A percentile compares a stretch with the other conserved stretches of the same genome.
Evolutionary conservation across 2,797 vertebrate genomes (phyloP).

Genomic region (Nothura maculosa): DNA sequence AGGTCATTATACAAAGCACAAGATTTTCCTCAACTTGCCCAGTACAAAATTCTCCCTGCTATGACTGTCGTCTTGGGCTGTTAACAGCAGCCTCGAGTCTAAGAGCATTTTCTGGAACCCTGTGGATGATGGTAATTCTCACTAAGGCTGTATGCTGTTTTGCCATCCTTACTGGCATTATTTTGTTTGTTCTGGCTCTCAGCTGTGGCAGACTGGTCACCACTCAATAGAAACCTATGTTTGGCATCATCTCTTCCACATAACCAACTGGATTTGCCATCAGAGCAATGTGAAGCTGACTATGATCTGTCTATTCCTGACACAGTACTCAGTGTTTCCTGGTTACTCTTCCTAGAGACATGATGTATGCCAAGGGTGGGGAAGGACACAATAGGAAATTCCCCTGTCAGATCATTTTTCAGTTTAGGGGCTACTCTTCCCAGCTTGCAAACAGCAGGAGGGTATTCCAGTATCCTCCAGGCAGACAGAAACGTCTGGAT

Average conservation of each 20-base stretch:
- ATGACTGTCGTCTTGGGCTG: neutral
- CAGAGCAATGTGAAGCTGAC: neutral
- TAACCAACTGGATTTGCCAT: neutral
- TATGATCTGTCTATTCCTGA: neutral
- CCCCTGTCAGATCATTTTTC: accelerated
- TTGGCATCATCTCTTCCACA: neutral
- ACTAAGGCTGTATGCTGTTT: neutral
- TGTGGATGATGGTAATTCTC: neutral
- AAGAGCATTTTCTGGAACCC: neutral
- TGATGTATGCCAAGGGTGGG: neutral
- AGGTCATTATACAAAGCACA: neutral
- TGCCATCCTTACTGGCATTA: neutral
- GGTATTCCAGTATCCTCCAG: neutral
- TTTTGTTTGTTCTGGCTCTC: neutral
- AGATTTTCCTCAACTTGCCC: neutral
- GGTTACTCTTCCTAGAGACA: neutral
- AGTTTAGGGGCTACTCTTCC: neutral
- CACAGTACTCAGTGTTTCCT: neutral
- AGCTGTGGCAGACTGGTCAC: neutral
- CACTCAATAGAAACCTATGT: neutral
- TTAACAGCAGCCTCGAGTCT: neutral
- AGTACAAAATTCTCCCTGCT: neutral
- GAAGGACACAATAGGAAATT: neutral
- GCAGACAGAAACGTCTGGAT: neutral
- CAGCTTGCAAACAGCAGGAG: neutral